These are phyloP conservation scores for Hofmannophila pseudospretella DNA, from an alignment of 2,888 invertebrate species.

Conservation along the genomic window DNA sequence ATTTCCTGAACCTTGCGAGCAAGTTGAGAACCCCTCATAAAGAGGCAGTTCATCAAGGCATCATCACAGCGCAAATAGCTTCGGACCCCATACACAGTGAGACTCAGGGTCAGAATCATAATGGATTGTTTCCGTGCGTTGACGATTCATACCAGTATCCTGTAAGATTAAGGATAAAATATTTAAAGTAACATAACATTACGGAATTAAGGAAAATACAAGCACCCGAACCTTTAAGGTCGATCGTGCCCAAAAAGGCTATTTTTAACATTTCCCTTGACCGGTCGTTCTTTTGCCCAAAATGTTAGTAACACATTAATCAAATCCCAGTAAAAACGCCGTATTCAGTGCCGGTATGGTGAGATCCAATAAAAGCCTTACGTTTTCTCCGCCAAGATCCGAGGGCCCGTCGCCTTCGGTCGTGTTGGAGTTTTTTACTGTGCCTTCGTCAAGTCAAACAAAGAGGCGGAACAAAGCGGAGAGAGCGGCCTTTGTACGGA, in stretches of 20 bases:
- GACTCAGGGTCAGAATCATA: slow-evolving; percentile 44
- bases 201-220: not conserved
- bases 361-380: slow-evolving; percentile 34
- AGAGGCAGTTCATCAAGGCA: slow-evolving; percentile 53
- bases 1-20: slow-evolving; percentile 11
- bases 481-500: slow-evolving; percentile 69
- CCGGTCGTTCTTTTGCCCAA: not conserved
- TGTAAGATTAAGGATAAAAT: slow-evolving; percentile 27
- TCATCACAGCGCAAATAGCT: slow-evolving; percentile 50
- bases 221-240: not conserved
- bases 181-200: slow-evolving; percentile 33
- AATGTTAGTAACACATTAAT: slow-evolving; percentile 19
- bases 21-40: slow-evolving; percentile 42
- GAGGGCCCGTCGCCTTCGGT: slow-evolving; percentile 30
- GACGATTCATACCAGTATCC: slow-evolving; percentile 46
- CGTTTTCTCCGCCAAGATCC: slow-evolving; percentile 28
- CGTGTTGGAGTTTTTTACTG: slow-evolving; percentile 51
- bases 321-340: slow-evolving; percentile 18
- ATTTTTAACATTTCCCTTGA: slow-evolving; percentile 2
- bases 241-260: not conserved
- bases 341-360: slow-evolving; percentile 12
- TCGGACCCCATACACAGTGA: slow-evolving; percentile 46
- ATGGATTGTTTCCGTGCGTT: slow-evolving; percentile 66
- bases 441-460: slow-evolving; percentile 63
- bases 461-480: slow-evolving; percentile 72